phyloP scores from a whole-genome alignment of 2,797 vertebrate genomes.

The Fratercula arctica region DNA sequence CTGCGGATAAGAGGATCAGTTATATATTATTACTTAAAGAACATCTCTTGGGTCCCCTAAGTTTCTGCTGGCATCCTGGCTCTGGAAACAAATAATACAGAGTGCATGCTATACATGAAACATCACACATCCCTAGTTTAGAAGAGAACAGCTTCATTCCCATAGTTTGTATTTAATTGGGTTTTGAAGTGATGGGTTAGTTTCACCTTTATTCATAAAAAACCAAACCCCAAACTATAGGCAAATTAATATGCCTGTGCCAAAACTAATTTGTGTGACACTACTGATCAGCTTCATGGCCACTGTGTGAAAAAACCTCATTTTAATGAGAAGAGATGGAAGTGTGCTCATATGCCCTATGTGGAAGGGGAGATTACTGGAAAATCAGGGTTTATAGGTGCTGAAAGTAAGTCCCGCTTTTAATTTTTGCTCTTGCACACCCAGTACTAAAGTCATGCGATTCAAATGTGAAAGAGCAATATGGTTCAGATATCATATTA shows the following conservation, averaged over 20 bases:
- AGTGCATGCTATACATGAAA: background rate
- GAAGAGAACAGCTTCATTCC: background rate
- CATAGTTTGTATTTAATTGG: background rate
- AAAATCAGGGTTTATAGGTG: background rate
- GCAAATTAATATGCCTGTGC: background rate
- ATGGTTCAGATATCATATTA: background rate
- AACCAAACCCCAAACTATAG: background rate
- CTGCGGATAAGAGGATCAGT: background rate
- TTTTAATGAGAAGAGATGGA: background rate
- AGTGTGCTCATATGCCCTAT: accelerated
- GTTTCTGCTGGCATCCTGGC: background rate
- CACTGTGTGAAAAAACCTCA: accelerated
- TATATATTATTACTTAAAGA: background rate
- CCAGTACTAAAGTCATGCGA: accelerated
- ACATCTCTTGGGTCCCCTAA: background rate
- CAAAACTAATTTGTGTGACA: background rate
- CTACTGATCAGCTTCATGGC: background rate
- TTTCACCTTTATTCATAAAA: background rate
- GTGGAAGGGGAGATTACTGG: background rate
- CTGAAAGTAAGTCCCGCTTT: background rate
- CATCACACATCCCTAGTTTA: background rate
- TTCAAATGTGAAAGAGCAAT: background rate
- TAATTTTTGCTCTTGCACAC: background rate
- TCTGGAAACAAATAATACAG: background rate
- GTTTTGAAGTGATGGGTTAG: background rate